A percentile compares a stretch with the other conserved stretches of the same genome.
phyloP scores from a whole-genome alignment of 30 jellyfish, hydroid and myxozoan species.

The Hydractinia symbiolongicarpus region DNA sequence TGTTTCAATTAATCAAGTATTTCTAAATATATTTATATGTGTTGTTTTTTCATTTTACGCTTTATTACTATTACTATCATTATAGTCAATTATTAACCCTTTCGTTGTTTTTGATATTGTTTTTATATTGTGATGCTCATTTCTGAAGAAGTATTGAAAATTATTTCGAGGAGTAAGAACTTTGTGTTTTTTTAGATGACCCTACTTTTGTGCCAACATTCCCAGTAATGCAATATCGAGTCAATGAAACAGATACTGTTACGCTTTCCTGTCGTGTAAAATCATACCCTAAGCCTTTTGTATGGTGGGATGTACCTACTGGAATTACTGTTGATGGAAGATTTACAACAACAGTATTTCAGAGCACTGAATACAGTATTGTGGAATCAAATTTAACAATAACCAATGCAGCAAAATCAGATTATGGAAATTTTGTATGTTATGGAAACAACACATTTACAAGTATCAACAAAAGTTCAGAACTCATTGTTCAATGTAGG shows the following conservation, averaged over 20 bases:
- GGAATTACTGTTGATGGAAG: neutral
- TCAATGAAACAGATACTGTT: neutral
- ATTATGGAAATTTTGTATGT: constrained; percentile 8
- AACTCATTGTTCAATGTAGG: neutral
- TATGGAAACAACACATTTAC: neutral
- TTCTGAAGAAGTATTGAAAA: neutral
- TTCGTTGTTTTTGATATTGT: too few relatives aligned
- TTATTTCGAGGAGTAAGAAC: neutral
- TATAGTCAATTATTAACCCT: neutral
- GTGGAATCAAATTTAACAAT: neutral
- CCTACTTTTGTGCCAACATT: constrained; percentile 1
- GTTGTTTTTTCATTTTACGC: neutral
- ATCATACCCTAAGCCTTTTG: constrained; percentile 3
- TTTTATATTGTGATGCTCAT: too few relatives aligned
- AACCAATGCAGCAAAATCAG: constrained; percentile 5
- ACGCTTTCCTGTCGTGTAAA: constrained; percentile 14
- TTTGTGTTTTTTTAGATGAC: constrained; percentile 6
- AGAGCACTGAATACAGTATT: neutral
- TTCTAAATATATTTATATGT: neutral
- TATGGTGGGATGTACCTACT: constrained; percentile 3
- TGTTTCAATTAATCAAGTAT: neutral
- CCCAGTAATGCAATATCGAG: neutral
- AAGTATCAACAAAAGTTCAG: neutral
- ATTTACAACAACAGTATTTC: neutral
- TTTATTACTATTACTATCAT: neutral